Evolutionary conservation across 2,888 invertebrate species (phyloP).

Genomic region (Aphidius colemani): DNA sequence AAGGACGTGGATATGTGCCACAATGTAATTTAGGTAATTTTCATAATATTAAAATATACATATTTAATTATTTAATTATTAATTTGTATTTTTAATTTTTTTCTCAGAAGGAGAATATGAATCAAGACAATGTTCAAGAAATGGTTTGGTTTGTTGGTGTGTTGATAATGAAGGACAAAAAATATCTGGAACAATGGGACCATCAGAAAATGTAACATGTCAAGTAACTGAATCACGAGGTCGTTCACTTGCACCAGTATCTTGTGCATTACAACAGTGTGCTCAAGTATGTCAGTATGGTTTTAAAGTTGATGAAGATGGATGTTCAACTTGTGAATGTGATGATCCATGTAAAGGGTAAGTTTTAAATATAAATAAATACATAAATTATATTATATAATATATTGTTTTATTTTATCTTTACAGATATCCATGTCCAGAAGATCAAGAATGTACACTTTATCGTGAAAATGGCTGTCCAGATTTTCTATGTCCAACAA

Average conservation of each 20-base stretch:
- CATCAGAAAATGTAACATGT: constrained; percentile 73
- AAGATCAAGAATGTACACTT: constrained; percentile 76
- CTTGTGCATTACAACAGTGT: constrained; percentile 75
- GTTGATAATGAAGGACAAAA: constrained; percentile 79
- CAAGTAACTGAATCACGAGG: constrained; percentile 46
- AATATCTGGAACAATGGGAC: constrained; percentile 79
- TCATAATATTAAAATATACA: background rate
- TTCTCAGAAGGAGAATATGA: constrained; percentile 72
- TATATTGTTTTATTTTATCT: background rate
- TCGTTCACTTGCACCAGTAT: constrained; percentile 45
- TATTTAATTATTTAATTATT: background rate
- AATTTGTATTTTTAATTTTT: background rate
- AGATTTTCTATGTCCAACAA: constrained; percentile 75
- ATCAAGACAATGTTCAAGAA: constrained; percentile 79
- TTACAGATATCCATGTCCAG: constrained; percentile 64
- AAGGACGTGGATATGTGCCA: constrained; percentile 82
- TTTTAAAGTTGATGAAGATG: constrained; percentile 71
- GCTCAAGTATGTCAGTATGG: constrained; percentile 86
- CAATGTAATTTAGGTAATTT: constrained; percentile 68
- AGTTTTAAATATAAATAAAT: constrained; percentile 39
- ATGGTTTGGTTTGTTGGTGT: constrained; percentile 87
- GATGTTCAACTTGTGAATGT: constrained; percentile 85
- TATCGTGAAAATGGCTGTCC: constrained; percentile 66
- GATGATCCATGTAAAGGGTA: constrained; percentile 83
- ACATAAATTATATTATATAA: too few species aligned